Evolutionary conservation across 1,140 invertebrate species (phyloP).

Genomic region (Forficula auricularia): DNA sequence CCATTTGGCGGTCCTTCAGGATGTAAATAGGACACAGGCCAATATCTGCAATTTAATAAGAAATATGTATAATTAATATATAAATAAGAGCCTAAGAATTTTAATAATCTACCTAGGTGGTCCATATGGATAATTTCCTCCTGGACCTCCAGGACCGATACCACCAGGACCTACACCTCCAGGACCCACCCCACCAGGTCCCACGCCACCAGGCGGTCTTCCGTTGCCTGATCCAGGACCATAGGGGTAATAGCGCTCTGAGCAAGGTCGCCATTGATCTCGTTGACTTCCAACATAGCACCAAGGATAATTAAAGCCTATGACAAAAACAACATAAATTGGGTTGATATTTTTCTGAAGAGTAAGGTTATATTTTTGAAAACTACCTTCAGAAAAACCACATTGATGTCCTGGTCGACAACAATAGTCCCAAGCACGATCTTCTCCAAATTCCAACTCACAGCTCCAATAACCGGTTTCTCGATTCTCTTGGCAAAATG

Average conservation of each 20-base stretch:
- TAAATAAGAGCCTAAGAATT: neutral
- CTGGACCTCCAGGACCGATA: neutral
- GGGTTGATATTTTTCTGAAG: no score
- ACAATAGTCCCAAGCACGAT: slow-evolving; percentile 25
- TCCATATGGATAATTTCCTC: slow-evolving; percentile 1
- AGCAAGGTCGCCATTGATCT: slow-evolving; percentile 68
- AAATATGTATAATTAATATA: neutral
- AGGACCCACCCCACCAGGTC: neutral
- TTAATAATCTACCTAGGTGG: slow-evolving; percentile 1
- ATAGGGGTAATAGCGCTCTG: slow-evolving; percentile 55
- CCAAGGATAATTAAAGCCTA: slow-evolving; percentile 49
- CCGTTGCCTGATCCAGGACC: slow-evolving; percentile 1
- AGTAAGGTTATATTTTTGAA: neutral
- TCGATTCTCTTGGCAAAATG: slow-evolving; percentile 47
- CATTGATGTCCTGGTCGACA: slow-evolving; percentile 44
- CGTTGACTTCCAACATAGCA: slow-evolving; percentile 52
- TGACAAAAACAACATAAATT: no score
- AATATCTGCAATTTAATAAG: slow-evolving; percentile 27
- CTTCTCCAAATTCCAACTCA: slow-evolving; percentile 48
- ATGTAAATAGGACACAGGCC: slow-evolving; percentile 49
- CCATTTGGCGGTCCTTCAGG: slow-evolving; percentile 37
- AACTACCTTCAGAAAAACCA: slow-evolving; percentile 50
- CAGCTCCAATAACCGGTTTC: slow-evolving; percentile 60
- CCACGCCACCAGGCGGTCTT: no score
- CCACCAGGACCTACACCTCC: neutral